Evolutionary conservation across 2,888 invertebrate species (phyloP).

Genomic region (Drosophila mettleri): DNA sequence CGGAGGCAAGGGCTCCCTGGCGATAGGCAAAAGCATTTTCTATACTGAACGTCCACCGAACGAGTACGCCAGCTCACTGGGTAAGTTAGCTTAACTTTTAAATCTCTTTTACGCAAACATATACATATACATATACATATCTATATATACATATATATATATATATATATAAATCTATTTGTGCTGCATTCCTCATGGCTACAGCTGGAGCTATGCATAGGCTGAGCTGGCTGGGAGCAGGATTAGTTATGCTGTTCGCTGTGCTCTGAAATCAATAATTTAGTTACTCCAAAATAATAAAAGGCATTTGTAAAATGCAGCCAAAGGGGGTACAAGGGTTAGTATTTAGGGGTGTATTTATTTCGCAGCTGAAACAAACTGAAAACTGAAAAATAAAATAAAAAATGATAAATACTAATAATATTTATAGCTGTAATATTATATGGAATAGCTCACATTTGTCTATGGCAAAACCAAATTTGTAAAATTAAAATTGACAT

Average conservation of each 20-base stretch:
- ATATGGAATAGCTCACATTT: constrained; percentile 22
- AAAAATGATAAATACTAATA: constrained; percentile 11
- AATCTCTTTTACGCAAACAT: not conserved
- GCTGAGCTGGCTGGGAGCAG: constrained; percentile 43
- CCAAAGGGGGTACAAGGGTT: constrained; percentile 65
- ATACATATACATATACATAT: constrained; percentile 4
- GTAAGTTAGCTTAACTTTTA: constrained; percentile 57
- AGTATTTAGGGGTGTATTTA: constrained; percentile 36
- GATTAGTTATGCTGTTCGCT: constrained; percentile 41
- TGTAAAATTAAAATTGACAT: constrained; percentile 27
- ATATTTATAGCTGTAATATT: constrained; percentile 41
- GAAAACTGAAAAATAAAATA: constrained; percentile 18
- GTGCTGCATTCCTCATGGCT: constrained; percentile 31
- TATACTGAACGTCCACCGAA: constrained; percentile 85
- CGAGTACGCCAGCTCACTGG: constrained; percentile 81
- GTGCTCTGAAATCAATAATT: constrained; percentile 63
- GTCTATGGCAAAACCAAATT: constrained; percentile 1
- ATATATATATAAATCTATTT: constrained; percentile 13
- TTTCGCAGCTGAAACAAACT: constrained; percentile 35
- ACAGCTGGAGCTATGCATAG: constrained; percentile 53
- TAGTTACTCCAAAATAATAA: constrained; percentile 35
- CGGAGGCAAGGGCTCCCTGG: constrained; percentile 82
- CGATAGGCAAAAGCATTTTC: constrained; percentile 85
- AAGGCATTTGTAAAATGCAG: constrained; percentile 75
- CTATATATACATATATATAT: constrained; percentile 1